Base-by-base conservation (phyloP, 2,797 vertebrate genomes). In the Lepilemur septentrionalis region DNA sequence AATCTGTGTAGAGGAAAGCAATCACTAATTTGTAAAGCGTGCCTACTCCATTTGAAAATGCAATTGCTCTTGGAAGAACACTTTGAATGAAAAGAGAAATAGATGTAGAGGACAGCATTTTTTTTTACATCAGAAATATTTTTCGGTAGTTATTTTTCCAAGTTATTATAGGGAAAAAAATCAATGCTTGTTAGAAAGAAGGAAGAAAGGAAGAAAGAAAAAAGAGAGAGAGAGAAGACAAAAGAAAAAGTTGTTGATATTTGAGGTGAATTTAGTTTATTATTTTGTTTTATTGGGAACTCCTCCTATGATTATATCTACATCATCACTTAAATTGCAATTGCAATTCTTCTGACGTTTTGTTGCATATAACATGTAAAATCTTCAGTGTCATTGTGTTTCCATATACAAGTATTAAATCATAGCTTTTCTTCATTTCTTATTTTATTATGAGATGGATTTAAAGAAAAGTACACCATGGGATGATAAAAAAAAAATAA, bases 21-120 rank as follows among this genome's bases (percentile, higher is more conserved):
- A 78, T 97, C 93, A 97, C 92, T 97, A 96, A 98, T 97, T 97
- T 93, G 96, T 96, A 97, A 96, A 97, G 76, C 18, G 96, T 94
- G 91, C 91, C 72, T 97, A 59, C 98, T 80, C 72, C 91, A 73
- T 97, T 96, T 50, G 70, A 86, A 94, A 76, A 43, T 20, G 3
- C 8, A 43, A 9, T 87, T 75, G 22, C 15, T 96, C 55, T 12
- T 35, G 5, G 32, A 95, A 93, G 41, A 76, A 82, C 0, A 61
- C 38, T 81, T 72, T 41, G 32, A 59, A 70, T 87, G 72, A 22
- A 87, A 72, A 95, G 32, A 9, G 28, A 94, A 67, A 20, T 28
- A 61, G 7, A 70, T 43, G 35, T 0, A 13, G 9, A 82, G 13
- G 2, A 32, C 12, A 7, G 3, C 23, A 46, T 78, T 52, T 90